phyloP scores from a whole-genome alignment of 2,888 invertebrate species.

The Aleiodes testaceus region DNA sequence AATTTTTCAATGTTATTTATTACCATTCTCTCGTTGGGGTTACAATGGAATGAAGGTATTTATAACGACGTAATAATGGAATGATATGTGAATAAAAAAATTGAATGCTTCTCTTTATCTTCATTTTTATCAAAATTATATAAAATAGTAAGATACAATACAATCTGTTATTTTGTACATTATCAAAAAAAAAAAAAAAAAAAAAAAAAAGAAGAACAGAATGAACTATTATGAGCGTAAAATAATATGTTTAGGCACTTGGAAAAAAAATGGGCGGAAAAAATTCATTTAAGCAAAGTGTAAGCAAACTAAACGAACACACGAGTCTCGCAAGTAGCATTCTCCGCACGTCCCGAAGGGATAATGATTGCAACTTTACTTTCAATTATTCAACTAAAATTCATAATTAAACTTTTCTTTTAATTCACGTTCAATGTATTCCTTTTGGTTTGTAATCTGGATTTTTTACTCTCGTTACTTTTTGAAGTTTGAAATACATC shows the following conservation, averaged over 20 bases:
- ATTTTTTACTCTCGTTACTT: slow-evolving; percentile 57
- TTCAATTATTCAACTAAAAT: slow-evolving; percentile 7
- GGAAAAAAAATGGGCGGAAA: not conserved
- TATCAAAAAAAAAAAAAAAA: slow-evolving; percentile 8
- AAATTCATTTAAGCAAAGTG: slow-evolving; percentile 6
- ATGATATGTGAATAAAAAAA: slow-evolving; percentile 18
- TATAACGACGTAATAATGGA: slow-evolving; percentile 15
- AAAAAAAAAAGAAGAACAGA: slow-evolving; percentile 11
- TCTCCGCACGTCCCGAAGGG: slow-evolving; percentile 4
- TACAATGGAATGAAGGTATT: slow-evolving; percentile 4
- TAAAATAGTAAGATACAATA: slow-evolving; percentile 16
- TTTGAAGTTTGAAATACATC: slow-evolving; percentile 75
- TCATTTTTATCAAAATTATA: slow-evolving; percentile 19
- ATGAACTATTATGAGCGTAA: slow-evolving; percentile 19
- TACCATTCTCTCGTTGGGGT: slow-evolving; percentile 2
- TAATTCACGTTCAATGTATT: not conserved
- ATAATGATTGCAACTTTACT: not conserved
- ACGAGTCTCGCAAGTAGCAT: slow-evolving; percentile 22
- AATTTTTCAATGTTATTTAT: not conserved
- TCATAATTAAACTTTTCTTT: not conserved
- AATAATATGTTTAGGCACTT: slow-evolving; percentile 12
- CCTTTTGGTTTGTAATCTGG: slow-evolving; percentile 46
- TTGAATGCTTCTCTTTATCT: not conserved
- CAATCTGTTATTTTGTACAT: slow-evolving; percentile 30
- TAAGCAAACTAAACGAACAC: slow-evolving; percentile 13